These are phyloP conservation scores for Cerceris ruficornis DNA, from an alignment of 2,888 invertebrate species.

Conservation along the genomic window DNA sequence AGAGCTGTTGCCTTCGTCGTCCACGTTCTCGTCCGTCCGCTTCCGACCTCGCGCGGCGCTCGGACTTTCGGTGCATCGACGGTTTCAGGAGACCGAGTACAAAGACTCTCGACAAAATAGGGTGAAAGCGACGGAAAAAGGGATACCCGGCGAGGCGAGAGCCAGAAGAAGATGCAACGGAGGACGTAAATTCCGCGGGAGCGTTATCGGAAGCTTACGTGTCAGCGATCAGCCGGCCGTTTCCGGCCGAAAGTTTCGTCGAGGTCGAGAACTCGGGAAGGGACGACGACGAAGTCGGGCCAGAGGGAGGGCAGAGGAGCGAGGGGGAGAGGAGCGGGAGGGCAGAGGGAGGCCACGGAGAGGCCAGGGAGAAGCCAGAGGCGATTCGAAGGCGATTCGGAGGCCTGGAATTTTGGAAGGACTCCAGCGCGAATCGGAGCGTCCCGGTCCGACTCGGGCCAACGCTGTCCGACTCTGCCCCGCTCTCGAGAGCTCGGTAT, in stretches of 20 bases:
- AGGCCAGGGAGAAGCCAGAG: no score
- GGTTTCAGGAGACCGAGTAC: no score
- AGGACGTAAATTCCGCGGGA: background rate
- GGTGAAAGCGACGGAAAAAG: constrained; percentile 5
- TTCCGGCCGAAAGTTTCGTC: constrained; percentile 40
- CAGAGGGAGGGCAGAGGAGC: no score
- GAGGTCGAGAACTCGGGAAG: background rate
- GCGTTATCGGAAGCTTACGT: constrained; percentile 46
- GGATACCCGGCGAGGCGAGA: constrained; percentile 3
- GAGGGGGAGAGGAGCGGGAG: no score
- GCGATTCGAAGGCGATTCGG: no score
- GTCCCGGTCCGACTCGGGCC: no score
- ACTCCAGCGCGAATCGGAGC: constrained; percentile 58
- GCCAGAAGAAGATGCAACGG: background rate
- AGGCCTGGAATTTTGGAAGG: constrained; percentile 62
- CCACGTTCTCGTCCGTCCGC: no score
- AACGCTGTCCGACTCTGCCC: constrained; percentile 6
- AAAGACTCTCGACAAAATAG: background rate
- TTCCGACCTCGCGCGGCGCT: no score
- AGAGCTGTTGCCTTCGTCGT: no score
- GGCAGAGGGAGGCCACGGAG: no score
- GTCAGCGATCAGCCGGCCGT: constrained; percentile 50
- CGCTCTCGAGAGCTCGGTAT: constrained; percentile 33
- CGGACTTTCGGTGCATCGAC: no score
- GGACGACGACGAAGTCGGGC: background rate